Conservation (phyloP, 2,888 invertebrate genomes). For the Plebejus anna region DNA sequence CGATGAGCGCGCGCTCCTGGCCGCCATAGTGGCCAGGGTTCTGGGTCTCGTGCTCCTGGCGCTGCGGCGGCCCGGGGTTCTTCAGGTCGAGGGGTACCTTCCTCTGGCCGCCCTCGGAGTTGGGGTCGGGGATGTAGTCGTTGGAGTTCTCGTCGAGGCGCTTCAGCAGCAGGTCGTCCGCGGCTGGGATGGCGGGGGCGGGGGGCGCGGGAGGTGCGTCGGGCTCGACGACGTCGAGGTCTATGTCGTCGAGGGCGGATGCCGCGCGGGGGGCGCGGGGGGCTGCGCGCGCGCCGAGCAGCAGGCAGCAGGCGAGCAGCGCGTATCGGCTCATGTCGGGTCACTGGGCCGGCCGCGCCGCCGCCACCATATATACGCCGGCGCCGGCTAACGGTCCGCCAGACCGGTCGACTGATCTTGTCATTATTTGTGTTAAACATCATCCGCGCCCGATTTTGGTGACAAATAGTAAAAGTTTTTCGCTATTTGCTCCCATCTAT, state of each 20-base stretch:
- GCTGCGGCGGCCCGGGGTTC: constrained; percentile 65
- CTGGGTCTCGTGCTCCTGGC: constrained; percentile 68
- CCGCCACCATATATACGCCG: constrained; percentile 58
- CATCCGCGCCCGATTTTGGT: constrained; percentile 37
- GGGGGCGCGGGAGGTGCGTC: constrained; percentile 42
- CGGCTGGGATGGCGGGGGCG: constrained; percentile 49
- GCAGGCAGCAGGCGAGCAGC: constrained; percentile 55
- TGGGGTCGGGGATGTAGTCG: constrained; percentile 44
- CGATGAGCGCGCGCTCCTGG: constrained; percentile 46
- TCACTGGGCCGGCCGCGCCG: constrained; percentile 51
- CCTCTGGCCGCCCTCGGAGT: constrained; percentile 45
- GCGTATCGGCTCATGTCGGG: constrained; percentile 65
- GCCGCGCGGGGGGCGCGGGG: constrained; percentile 51
- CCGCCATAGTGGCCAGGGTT: constrained; percentile 55
- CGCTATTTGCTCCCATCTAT: neutral
- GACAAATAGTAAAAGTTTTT: constrained; percentile 27
- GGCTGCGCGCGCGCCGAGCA: constrained; percentile 56
- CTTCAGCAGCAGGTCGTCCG: constrained; percentile 50
- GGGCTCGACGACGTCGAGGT: constrained; percentile 46
- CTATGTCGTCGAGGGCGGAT: constrained; percentile 44
- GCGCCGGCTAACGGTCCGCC: constrained; percentile 60
- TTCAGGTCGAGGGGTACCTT: constrained; percentile 56
- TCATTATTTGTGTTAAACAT: constrained; percentile 65
- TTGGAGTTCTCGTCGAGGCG: constrained; percentile 45
- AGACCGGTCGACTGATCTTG: constrained; percentile 58